Evolutionary conservation across 2,113 vertebrate species (phyloP), one percentile per base, ranked within the genome.

Genomic region (Odontophorus gujanensis): DNA sequence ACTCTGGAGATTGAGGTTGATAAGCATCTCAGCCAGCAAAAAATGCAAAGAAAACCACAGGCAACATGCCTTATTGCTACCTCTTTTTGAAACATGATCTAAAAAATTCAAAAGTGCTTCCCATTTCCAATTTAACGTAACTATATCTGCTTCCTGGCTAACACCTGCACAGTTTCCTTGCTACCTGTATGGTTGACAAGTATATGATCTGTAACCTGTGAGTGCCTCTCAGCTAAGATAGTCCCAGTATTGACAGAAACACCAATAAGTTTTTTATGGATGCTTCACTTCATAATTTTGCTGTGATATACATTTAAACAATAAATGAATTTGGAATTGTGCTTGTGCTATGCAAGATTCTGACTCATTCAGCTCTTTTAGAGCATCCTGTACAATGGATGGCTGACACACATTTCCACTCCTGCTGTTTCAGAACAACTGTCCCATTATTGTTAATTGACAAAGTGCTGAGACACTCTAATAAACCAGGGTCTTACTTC

Each of bases 201-300:
- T 55, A 13, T 32, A 71, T 21, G 11, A 85, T 55, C 82, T 90
- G 28, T 21, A 84, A 26, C n/a, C 51, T 76, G 8, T 0, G 19
- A 82, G 25, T 16, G 69, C 15, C 45, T 40, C 32, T 78, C 51
- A 63, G 66, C 45, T 71, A 89, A 86, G 30, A 55, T 6, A 36
- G 32, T 59, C 0, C 1, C 14, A 5, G 7, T 34, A 69, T 89
- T 45, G 65, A 71, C 36, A 91, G 59, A 77, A 91, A 71, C 34
- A 89, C 3, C 42, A 30, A 34, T 7, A 40, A 57, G 58, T 55
- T 38, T 72, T 50, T 80, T 30, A 40, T 25, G n/a, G 30, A 84
- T 3, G 36, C 48, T 85, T 84, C 78, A 36, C 42, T 89, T 79
- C 32, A n/a, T 51, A 51, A 85, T 87, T 76, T 90, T 91, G 81